Base-by-base conservation (phyloP, 2,797 vertebrate genomes). In the Mionectes olivaceus region DNA sequence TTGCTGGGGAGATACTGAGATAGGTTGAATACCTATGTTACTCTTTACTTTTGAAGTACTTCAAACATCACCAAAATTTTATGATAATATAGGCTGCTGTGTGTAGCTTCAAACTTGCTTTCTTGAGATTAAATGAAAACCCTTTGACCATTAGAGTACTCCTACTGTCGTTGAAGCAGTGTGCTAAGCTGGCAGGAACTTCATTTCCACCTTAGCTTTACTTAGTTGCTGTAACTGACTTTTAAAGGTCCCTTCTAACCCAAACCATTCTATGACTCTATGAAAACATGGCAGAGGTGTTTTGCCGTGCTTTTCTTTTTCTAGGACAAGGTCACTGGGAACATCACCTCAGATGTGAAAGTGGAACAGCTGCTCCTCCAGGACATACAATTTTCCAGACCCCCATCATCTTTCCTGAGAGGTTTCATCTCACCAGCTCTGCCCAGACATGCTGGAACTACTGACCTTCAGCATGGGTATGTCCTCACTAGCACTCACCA, bases 321-420 rank as follows among this genome's bases (percentile, higher is more conserved):
- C 46, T 43, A 33, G 52, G 27, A 33, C 21, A 59, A 46, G 27
- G 50, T 43, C 7, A 5, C 32, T 30, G 21, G 32, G 11, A 19
- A 32, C 15, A 22, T 52, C 23, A 32, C 13, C 24, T 75, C 57
- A 87, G 24, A 50, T 27, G 30, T 32, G 9, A 21, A 44, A 80
- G 23, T 18, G 17, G 59, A 80, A 61, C 0, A 0, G 35, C 22
- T 75, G 52, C 5, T 90, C 9, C 43, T 83, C 43, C 4, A 7
- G 32, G 13, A 71, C 2, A 1, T 32, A 46, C 43, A 39, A 4
- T 39, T 73, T 93, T 59, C n/a, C 69, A 85, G 39, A 78, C 2
- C 5, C 28, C 2, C 50, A 16, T 27, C n/a, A 43, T 9, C 23
- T 68, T 76, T 30, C 23, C 28, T 21, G 19, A 24, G 2, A 50